phyloP scores from a whole-genome alignment of 2,113 vertebrate genomes.

The Eptesicus fuscus region DNA sequence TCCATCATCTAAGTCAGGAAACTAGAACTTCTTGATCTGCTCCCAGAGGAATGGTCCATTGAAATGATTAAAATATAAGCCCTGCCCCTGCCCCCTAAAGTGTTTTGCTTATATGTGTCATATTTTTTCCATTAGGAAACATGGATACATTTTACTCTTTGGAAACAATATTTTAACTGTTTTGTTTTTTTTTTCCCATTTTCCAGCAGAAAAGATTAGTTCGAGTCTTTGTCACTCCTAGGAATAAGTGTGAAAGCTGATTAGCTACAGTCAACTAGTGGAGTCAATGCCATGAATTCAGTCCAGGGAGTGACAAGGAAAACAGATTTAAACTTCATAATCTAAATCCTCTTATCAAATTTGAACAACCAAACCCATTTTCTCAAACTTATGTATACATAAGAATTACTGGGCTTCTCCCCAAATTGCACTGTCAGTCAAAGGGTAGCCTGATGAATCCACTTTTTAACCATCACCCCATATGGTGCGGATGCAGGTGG shows the following conservation, averaged over 20 bases:
- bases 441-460: neutral
- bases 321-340: neutral
- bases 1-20: neutral
- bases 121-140: conserved; percentile 41
- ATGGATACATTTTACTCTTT: neutral
- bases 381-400: neutral
- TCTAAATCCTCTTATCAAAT: neutral
- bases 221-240: neutral
- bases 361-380: neutral
- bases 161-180: neutral
- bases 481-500: neutral
- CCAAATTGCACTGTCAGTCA: neutral
- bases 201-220: neutral
- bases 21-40: neutral
- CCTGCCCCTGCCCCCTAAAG: neutral
- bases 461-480: neutral
- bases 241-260: neutral
- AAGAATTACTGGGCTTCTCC: neutral
- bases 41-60: neutral
- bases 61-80: neutral
- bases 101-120: neutral
- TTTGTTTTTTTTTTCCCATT: neutral
- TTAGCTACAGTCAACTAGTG: neutral
- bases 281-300: neutral
- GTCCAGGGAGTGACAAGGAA: neutral